A percentile compares a stretch with the other conserved stretches of the same genome.
phyloP scores from a whole-genome alignment of 2,797 vertebrate species.

The Chelon labrosus region DNA sequence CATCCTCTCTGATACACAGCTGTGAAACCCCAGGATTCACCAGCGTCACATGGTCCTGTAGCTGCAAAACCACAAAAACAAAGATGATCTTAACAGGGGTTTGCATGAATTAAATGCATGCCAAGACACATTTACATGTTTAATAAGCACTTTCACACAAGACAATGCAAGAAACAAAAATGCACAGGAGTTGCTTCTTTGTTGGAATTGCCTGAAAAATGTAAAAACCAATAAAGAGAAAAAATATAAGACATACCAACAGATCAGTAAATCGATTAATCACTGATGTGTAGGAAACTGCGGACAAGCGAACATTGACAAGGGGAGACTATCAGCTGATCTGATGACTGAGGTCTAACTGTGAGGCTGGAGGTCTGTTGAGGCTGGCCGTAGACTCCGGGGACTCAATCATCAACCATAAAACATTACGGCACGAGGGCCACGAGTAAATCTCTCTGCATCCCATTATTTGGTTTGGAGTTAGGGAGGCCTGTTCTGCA shows the following conservation, averaged over 20 bases:
- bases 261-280: constrained; percentile 65
- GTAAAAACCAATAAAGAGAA: constrained; percentile 33
- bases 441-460: constrained; percentile 72
- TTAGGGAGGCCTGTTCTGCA: constrained; percentile 48
- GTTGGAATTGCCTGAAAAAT: constrained; percentile 7
- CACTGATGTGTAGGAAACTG: constrained; percentile 53
- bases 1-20: constrained; percentile 88
- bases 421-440: constrained; percentile 80
- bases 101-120: neutral
- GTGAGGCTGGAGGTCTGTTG: constrained; percentile 76
- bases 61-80: constrained; percentile 79
- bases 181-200: neutral
- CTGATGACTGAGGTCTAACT: constrained; percentile 80
- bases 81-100: constrained; percentile 15
- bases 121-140: neutral
- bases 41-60: constrained; percentile 81
- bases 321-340: constrained; percentile 76
- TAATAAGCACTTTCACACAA: neutral
- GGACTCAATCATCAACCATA: constrained; percentile 80
- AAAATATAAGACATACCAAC: constrained; percentile 52
- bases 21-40: constrained; percentile 93
- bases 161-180: neutral
- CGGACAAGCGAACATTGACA: constrained; percentile 69
- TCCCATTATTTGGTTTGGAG: constrained; percentile 81
- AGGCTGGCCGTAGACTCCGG: constrained; percentile 77